Percentiles rank a stretch among this genome's conserved stretches.
These are phyloP conservation scores for Paralichthys olivaceus DNA, from an alignment of 2,113 vertebrate genomes.

Conservation along the genomic window DNA sequence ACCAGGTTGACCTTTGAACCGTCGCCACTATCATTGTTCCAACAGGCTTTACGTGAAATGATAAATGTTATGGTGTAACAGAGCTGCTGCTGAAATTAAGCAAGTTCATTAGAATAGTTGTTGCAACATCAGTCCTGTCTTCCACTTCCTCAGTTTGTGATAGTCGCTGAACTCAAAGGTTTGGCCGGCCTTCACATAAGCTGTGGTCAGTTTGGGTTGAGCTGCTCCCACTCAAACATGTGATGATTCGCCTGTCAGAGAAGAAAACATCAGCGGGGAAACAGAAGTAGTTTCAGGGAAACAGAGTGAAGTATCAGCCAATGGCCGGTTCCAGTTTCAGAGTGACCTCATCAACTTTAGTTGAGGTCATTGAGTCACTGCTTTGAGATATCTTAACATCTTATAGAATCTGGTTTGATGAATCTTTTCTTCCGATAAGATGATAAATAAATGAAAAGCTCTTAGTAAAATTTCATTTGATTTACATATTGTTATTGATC, in stretches of 20 bases:
- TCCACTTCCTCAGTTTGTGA: not conserved
- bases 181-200: slow-evolving; percentile 4
- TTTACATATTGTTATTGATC: not conserved
- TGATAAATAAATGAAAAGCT: not conserved
- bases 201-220: slow-evolving; percentile 10
- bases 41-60: not conserved
- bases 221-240: slow-evolving; percentile 28
- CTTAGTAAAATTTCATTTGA: not conserved
- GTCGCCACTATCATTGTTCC: no score
- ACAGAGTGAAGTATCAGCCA: slow-evolving; percentile 45
- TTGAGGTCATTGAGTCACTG: slow-evolving; percentile 19
- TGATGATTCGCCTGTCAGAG: slow-evolving; percentile 5
- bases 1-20: slow-evolving; percentile 4
- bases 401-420: not conserved
- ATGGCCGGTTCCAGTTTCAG: slow-evolving; percentile 72
- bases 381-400: not conserved
- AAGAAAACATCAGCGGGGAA: slow-evolving; percentile 34
- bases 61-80: not conserved
- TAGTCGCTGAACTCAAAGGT: not conserved
- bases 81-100: not conserved
- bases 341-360: slow-evolving; percentile 43
- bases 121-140: not conserved
- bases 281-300: slow-evolving; percentile 63
- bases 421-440: not conserved
- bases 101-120: not conserved